These are phyloP conservation scores for Danio aesculapii DNA, from an alignment of 2,797 vertebrate genomes.

Conservation along the genomic window DNA sequence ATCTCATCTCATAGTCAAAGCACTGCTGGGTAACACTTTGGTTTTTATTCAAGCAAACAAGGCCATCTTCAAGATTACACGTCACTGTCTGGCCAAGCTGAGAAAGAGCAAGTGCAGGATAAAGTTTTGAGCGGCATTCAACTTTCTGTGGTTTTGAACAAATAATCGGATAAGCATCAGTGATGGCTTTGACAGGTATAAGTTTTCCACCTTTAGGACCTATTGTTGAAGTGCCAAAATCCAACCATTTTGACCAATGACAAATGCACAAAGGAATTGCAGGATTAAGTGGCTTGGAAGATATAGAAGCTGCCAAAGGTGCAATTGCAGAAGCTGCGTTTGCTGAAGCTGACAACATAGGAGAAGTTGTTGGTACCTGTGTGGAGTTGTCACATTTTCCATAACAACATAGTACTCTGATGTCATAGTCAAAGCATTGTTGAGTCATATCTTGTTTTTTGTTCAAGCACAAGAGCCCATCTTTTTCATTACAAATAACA, in stretches of 20 bases:
- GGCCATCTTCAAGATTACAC: slow-evolving; percentile 52
- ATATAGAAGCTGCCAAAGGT: not conserved
- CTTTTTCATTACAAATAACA: slow-evolving; percentile 33
- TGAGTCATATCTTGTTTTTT: slow-evolving; percentile 35
- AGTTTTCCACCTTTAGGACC: slow-evolving; percentile 15
- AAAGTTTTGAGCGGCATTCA: slow-evolving; percentile 51
- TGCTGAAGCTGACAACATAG: not conserved
- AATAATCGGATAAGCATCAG: not conserved
- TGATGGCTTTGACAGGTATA: slow-evolving; percentile 14
- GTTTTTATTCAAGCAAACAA: slow-evolving; percentile 59
- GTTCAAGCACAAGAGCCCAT: slow-evolving; percentile 39
- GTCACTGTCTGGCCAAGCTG: slow-evolving; percentile 46
- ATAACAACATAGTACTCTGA: slow-evolving; percentile 48
- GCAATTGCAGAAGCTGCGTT: slow-evolving; percentile 6
- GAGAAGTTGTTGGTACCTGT: not conserved
- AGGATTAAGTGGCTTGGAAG: not conserved
- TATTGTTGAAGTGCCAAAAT: slow-evolving; percentile 16
- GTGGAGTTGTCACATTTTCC: slow-evolving; percentile 7
- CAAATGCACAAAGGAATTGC: not conserved
- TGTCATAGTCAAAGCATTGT: slow-evolving; percentile 55
- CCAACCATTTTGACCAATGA: slow-evolving; percentile 37
- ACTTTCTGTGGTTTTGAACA: slow-evolving; percentile 25
- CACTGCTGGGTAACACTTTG: slow-evolving; percentile 57
- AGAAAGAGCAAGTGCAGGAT: slow-evolving; percentile 37
- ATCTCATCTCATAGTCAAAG: slow-evolving; percentile 65